Conservation (phyloP, 2,797 vertebrate genomes). For the Aplochiton taeniatus region DNA sequence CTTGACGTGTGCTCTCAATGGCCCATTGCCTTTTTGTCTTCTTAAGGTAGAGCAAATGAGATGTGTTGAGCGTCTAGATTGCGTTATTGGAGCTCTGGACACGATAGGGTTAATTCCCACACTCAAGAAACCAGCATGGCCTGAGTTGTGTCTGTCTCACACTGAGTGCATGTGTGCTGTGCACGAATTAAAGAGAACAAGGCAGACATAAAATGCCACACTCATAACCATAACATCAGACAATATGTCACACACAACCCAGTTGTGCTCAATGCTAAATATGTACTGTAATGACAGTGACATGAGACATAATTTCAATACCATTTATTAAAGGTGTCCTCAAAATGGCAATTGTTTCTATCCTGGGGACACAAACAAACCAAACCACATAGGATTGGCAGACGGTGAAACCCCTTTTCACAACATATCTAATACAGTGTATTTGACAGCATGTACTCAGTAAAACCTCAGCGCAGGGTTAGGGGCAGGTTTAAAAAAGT, state of each 20-base stretch:
- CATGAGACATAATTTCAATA: constrained; percentile 1
- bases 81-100: constrained; percentile 15
- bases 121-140: constrained; percentile 31
- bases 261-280: no score
- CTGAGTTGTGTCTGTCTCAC: constrained; percentile 15
- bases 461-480: constrained; percentile 31
- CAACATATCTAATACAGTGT: constrained; percentile 37
- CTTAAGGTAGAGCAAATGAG: constrained; percentile 68
- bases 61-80: constrained; percentile 27
- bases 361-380: constrained; percentile 37
- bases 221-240: no score
- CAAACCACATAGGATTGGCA: constrained; percentile 26
- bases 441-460: constrained; percentile 35
- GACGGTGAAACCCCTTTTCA: constrained; percentile 28
- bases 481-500: constrained; percentile 11
- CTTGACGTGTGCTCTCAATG: constrained; percentile 56
- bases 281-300: constrained; percentile 2
- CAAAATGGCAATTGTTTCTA: constrained; percentile 33
- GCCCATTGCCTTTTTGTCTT: constrained; percentile 53
- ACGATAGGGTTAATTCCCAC: constrained; percentile 68
- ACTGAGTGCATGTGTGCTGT: not conserved
- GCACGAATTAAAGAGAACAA: no score
- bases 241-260: no score
- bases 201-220: no score
- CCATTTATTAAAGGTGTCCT: constrained; percentile 57